A percentile compares a stretch with the other conserved stretches of the same genome.
These are phyloP conservation scores for Drosophila pseudoobscura DNA, from an alignment of 1,140 invertebrate genomes.

Conservation along the genomic window DNA sequence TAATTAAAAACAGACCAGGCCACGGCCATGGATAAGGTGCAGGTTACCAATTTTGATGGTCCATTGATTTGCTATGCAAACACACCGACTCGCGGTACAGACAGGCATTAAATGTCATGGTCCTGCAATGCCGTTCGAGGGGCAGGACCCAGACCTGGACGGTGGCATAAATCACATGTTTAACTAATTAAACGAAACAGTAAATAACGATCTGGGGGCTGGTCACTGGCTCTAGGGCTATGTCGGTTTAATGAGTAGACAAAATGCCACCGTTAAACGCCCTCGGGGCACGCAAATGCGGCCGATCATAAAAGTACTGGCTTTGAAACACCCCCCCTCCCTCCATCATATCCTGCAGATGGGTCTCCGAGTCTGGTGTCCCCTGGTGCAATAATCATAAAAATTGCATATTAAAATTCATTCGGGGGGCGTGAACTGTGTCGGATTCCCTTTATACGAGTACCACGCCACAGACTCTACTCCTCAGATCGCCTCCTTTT, in stretches of 20 bases:
- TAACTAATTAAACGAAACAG: conserved; percentile 68
- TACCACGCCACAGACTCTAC: too few relatives aligned
- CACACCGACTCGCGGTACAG: not conserved
- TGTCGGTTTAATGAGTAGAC: conserved; percentile 52
- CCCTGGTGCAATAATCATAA: conserved; percentile 65
- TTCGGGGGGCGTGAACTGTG: conserved; percentile 54
- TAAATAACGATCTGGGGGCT: conserved; percentile 44
- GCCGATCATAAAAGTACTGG: conserved; percentile 44
- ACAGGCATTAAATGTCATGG: conserved; percentile 17
- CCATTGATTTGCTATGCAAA: conserved; percentile 60
- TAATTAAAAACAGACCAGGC: conserved; percentile 51
- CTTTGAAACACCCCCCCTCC: not conserved
- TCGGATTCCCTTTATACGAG: conserved; percentile 22
- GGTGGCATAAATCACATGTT: conserved; percentile 66
- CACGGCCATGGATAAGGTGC: conserved; percentile 31
- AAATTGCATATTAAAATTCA: conserved; percentile 75
- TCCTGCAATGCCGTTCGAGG: conserved; percentile 23
- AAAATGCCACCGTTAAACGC: conserved; percentile 63
- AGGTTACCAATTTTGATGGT: conserved; percentile 52
- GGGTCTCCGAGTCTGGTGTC: conserved; percentile 6
- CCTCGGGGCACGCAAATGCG: conserved; percentile 30
- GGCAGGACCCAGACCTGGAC: too few relatives aligned
- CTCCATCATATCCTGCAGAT: conserved; percentile 16
- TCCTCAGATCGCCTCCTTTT: conserved; percentile 1
- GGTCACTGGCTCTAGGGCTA: conserved; percentile 20